Conservation (phyloP, 2,113 vertebrate genomes). For the Vidua macroura region DNA sequence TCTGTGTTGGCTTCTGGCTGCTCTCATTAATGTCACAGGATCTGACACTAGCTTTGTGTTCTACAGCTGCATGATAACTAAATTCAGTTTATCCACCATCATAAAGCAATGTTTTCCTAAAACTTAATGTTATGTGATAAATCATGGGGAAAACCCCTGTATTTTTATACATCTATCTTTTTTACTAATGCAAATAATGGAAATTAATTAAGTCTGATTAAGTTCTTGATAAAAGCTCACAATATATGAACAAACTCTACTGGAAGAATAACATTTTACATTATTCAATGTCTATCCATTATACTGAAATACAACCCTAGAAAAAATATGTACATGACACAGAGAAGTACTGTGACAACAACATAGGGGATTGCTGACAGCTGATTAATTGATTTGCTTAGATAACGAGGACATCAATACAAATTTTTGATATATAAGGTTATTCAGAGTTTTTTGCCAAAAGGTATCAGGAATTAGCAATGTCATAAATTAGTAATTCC, state of each 20-base stretch:
- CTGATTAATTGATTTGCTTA: background rate
- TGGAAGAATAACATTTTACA: background rate
- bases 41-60: background rate
- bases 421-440: background rate
- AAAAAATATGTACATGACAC: background rate
- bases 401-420: background rate
- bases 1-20: background rate
- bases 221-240: background rate
- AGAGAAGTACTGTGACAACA: background rate
- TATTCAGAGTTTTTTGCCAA: background rate
- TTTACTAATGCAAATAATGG: background rate
- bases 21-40: background rate
- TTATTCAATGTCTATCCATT: background rate
- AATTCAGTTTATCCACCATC: background rate
- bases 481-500: background rate
- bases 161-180: background rate
- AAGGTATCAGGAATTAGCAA: background rate
- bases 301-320: background rate
- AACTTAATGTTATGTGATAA: background rate
- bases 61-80: background rate
- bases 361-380: background rate
- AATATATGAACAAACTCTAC: background rate
- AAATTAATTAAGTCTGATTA: background rate
- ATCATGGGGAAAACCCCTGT: background rate
- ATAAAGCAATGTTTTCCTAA: background rate